Evolutionary conservation across 2,797 vertebrate genomes (phyloP).

Genomic region (Hirundo rustica): DNA sequence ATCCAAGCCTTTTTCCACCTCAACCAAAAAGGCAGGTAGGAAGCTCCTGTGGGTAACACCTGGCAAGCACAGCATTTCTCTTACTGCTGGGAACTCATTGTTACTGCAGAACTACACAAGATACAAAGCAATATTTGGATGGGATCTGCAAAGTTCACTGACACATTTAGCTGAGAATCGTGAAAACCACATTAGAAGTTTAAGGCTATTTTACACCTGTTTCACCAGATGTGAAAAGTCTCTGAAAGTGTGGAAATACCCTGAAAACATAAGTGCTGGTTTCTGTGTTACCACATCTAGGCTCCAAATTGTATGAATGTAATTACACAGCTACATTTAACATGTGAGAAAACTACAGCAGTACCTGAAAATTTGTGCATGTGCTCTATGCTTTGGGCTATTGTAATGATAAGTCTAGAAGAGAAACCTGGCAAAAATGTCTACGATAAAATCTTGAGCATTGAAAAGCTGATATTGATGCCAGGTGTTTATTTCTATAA

Average conservation of each 20-base stretch:
- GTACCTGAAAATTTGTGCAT: not conserved
- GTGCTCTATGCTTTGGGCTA: not conserved
- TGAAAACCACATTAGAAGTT: not conserved
- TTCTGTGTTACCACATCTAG: not conserved
- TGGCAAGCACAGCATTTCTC: not conserved
- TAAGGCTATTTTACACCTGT: not conserved
- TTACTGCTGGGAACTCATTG: not conserved
- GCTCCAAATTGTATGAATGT: not conserved
- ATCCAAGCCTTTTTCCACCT: conserved; percentile 76
- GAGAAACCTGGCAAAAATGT: not conserved
- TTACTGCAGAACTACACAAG: not conserved
- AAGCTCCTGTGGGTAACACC: not conserved
- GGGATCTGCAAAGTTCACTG: not conserved
- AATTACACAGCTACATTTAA: not conserved
- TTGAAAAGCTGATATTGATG: not conserved
- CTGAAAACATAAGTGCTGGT: not conserved
- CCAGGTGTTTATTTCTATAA: not conserved
- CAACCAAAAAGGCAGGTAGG: conserved; percentile 88
- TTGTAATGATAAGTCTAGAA: not conserved
- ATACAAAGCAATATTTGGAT: not conserved
- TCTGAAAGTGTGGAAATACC: not conserved
- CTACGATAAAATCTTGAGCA: not conserved
- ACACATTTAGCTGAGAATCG: not conserved
- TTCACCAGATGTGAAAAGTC: not conserved
- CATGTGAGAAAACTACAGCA: not conserved